Evolutionary conservation across 1,140 invertebrate species (phyloP), one percentile per base, ranked within the genome.

Genomic region (Pristionchus pacificus): DNA sequence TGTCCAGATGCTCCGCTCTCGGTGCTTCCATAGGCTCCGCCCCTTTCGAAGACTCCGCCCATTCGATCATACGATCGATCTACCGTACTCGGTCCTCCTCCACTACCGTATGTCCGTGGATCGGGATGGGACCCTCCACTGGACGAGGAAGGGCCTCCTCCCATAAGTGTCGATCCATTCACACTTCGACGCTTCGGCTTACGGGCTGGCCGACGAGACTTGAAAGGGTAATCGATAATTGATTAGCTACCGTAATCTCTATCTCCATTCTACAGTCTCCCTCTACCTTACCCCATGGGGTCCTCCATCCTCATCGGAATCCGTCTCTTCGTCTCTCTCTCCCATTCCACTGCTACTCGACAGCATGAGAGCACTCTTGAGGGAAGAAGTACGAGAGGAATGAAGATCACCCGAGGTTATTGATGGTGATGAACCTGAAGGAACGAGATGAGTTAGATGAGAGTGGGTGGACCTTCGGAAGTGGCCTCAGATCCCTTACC

Each of bases 1-100:
- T 15, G 68, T 33, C 13, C 55, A 61, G 38, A 32, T 60, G 1
- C 33, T 55, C 2, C 65, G 38, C 64, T 30, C 38, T 33, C 38
- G 60, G 6, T 30, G 6, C 25, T 49, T 49, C 38, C 38, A 19
- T 49, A 49, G 38, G 6, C 19, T 6, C 38, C 38, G 6, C 38
- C 38, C 6, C 38, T 6, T 19, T 49, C 38, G 38, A 49, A 49
- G 38, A 10, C 19, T 6, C 38, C 38, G 38, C 19, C 19, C n/a
- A n/a, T n/a, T n/a, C n/a, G n/a, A n/a, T n/a, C n/a, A n/a, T n/a
- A n/a, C n/a, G n/a, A n/a, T n/a, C n/a, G n/a, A n/a, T n/a, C n/a
- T n/a, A n/a, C n/a, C n/a, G n/a, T n/a, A n/a, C n/a, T n/a, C n/a
- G n/a, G n/a, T n/a, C n/a, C n/a, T n/a, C n/a, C n/a, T n/a, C n/a